Evolutionary conservation across 2,888 invertebrate species (phyloP).

Genomic region (Drosophila leonis): DNA sequence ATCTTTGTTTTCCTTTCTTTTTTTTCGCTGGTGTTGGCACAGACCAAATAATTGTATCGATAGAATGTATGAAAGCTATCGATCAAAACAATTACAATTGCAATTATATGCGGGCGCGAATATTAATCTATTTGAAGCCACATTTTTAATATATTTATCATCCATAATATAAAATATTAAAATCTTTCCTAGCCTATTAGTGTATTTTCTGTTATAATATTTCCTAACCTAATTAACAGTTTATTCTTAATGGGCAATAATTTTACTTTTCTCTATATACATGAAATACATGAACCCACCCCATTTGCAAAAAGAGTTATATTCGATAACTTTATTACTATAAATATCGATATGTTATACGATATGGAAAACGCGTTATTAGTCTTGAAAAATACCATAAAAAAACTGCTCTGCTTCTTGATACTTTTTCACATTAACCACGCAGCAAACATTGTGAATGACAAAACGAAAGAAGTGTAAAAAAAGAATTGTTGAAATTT

Average conservation of each 20-base stretch:
- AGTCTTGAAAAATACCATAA: conserved; percentile 1
- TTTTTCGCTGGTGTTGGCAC: neutral
- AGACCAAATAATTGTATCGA: neutral
- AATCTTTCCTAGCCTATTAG: neutral
- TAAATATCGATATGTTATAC: neutral
- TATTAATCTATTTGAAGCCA: neutral
- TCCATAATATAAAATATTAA: neutral
- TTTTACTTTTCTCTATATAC: neutral
- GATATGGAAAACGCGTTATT: neutral
- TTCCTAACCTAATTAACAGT: neutral
- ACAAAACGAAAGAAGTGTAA: conserved; percentile 44
- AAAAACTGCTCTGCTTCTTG: neutral
- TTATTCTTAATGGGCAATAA: neutral
- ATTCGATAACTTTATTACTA: neutral
- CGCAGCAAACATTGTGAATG: conserved; percentile 57
- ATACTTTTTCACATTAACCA: conserved; percentile 19
- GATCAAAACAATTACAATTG: neutral
- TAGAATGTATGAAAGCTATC: neutral
- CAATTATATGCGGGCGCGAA: neutral
- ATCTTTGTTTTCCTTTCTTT: neutral
- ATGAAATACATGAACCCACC: neutral
- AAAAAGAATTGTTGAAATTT: conserved; percentile 47
- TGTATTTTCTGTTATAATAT: neutral
- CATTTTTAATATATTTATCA: neutral
- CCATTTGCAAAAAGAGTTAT: neutral